phyloP scores from a whole-genome alignment of 2,888 invertebrate genomes.

The Polyommatus icarus region DNA sequence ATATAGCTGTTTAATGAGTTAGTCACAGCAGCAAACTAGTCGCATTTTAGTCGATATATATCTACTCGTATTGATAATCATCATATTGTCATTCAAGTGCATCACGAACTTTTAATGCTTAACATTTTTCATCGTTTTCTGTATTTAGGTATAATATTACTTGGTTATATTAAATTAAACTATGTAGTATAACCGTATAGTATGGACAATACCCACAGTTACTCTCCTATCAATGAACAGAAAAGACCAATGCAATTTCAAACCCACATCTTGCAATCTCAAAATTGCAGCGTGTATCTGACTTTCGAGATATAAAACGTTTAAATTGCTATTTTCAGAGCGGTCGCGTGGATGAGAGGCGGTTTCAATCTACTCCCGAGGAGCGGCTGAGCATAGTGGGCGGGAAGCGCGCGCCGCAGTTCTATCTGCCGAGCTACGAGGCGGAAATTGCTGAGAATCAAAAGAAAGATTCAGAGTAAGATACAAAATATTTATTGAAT shows the following conservation, averaged over 20 bases:
- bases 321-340: constrained; percentile 76
- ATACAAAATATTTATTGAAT: constrained; percentile 18
- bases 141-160: too few species aligned
- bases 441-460: constrained; percentile 98
- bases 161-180: not conserved
- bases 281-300: constrained; percentile 9
- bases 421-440: constrained; percentile 96
- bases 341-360: constrained; percentile 93
- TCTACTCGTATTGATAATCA: too few species aligned
- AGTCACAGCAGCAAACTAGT: too few species aligned
- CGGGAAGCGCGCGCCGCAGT: constrained; percentile 98
- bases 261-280: not conserved
- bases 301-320: constrained; percentile 24
- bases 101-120: too few species aligned
- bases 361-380: constrained; percentile 94
- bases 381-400: constrained; percentile 96
- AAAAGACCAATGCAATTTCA: not conserved
- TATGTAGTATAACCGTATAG: too few species aligned
- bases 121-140: too few species aligned
- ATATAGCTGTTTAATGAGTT: too few species aligned
- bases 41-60: too few species aligned
- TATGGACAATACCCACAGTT: too few species aligned
- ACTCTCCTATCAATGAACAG: not conserved
- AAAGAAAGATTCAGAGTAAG: constrained; percentile 98
- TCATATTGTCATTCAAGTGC: too few species aligned